phyloP scores from a whole-genome alignment of 2,113 vertebrate genomes.

The Orthonyx spaldingii region DNA sequence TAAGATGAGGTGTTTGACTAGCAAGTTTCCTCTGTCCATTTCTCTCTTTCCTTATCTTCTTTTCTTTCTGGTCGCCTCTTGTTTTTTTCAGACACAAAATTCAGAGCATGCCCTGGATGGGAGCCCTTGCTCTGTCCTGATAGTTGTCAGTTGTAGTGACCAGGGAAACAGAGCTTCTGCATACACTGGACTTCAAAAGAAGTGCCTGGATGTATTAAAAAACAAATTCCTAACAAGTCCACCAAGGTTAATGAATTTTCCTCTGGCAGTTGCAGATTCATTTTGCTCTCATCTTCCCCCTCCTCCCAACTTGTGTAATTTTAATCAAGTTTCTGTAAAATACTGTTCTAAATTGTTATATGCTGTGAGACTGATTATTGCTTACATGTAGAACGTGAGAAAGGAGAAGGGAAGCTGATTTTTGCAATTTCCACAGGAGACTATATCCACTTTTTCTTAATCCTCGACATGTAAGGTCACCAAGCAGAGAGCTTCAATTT shows the following conservation, averaged over 20 bases:
- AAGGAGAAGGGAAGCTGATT: conserved; percentile 22
- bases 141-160: neutral
- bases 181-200: neutral
- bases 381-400: neutral
- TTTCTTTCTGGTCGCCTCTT: neutral
- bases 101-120: accelerated
- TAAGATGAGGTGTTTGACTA: neutral
- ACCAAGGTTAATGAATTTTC: neutral
- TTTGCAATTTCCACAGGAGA: neutral
- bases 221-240: neutral
- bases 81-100: neutral
- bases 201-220: neutral
- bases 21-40: neutral
- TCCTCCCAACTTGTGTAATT: neutral
- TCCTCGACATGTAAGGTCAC: neutral
- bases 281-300: neutral
- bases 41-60: neutral
- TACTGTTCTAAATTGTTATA: neutral
- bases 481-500: neutral
- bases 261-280: neutral
- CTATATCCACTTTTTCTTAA: neutral
- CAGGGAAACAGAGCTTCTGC: neutral
- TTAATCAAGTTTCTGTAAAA: conserved; percentile 44
- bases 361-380: neutral
- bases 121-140: neutral